Evolutionary conservation across 2,113 vertebrate species (phyloP), one percentile per base, ranked within the genome.

Genomic region (Spheniscus mendiculus): DNA sequence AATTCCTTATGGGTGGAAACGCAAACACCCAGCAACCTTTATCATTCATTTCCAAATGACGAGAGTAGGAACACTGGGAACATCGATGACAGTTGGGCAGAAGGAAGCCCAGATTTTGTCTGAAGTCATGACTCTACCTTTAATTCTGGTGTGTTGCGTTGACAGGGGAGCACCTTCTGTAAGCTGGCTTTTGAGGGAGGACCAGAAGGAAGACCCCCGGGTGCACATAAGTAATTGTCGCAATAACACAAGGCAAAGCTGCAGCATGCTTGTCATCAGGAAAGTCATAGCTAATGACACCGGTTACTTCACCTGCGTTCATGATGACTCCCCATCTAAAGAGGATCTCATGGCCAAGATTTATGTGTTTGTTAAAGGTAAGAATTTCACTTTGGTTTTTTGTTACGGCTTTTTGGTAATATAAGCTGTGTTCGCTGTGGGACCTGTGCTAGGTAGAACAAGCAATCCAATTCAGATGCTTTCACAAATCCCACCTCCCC

Each of bases 281-380:
- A 94, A 96, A 42, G 90, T 98, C 82, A 91, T 3, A 1, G 96
- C 96, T 77, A 97, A 49, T 0, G 99, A 99, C 98, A 99, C 99
- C 0, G 99, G 99, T 4, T 96, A 67, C 36, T 98, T 99, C 97
- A 98, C 87, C 81, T 99, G 99, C 77, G 56, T 44, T n/a, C 97
- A 94, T 53, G 79, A n/a, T 40, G 65, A 73, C 38, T 12, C 42
- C 40, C 94, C 88, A 14, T 44, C 47, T 17, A 56, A 87, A 1
- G 65, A 97, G 79, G 49, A 65, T 12, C 82, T 85, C 38, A 74
- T 82, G 25, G 96, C 98, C 93, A 97, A 40, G 36, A 65, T 98
- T 19, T 99, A 99, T 1, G 94, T 99, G 70, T 99, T 97, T 53
- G 98, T 99, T 47, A 97, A 97, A 99, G 99, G 99, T 99, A 96